Conservation (phyloP, 2,113 vertebrate species). For the Petroica traversi region DNA sequence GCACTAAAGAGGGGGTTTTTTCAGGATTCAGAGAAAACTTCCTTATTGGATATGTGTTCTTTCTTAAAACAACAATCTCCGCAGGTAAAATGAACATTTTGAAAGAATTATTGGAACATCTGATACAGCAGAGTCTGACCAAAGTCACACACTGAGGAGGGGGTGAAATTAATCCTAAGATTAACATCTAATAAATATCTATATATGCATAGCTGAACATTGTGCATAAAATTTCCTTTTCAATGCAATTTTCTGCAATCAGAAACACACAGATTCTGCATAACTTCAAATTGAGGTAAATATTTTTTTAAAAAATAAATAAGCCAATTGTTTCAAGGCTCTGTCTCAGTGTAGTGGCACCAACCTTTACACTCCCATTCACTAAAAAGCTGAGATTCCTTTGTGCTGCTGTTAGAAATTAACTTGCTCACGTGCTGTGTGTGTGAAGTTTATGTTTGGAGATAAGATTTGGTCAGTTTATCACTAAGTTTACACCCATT, state of each 20-base stretch:
- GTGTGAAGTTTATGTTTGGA: neutral
- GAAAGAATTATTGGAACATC: neutral
- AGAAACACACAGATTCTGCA: neutral
- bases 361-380: neutral
- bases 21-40: neutral
- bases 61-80: neutral
- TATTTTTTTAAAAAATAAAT: neutral
- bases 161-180: rapidly evolving
- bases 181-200: neutral
- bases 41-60: neutral
- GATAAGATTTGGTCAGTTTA: neutral
- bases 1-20: neutral
- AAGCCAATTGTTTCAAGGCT: neutral
- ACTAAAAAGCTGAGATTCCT: neutral
- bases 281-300: neutral
- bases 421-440: neutral
- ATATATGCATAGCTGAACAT: neutral
- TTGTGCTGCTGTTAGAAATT: neutral
- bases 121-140: neutral
- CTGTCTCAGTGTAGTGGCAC: neutral
- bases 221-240: neutral
- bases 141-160: neutral
- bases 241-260: neutral
- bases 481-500: neutral
- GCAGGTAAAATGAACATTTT: neutral